phyloP scores from a whole-genome alignment of 2,888 invertebrate genomes.

The Caenorhabditis sinica region DNA sequence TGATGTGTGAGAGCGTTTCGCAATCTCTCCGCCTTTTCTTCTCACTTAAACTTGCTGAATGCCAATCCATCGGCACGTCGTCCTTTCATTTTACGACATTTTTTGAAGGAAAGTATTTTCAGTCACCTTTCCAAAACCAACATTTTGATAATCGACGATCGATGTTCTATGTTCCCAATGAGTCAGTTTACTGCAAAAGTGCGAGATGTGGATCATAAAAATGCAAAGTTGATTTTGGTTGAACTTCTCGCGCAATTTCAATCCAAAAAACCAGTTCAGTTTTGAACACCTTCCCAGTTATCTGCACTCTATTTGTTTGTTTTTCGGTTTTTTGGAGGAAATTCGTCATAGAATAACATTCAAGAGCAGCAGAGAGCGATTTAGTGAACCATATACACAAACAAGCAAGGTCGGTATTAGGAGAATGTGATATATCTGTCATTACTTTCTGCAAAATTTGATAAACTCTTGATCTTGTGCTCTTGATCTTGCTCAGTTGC shows the following conservation, averaged over 20 bases:
- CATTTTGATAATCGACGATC: slow-evolving; percentile 10
- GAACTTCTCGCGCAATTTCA: background rate
- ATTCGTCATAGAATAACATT: slow-evolving; percentile 23
- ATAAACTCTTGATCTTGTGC: slow-evolving; percentile 6
- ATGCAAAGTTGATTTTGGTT: too few relatives aligned
- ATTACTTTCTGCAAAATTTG: background rate
- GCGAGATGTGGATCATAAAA: slow-evolving; percentile 1
- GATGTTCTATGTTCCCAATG: slow-evolving; percentile 48
- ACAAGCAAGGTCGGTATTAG: background rate
- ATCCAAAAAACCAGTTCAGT: background rate
- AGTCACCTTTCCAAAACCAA: background rate
- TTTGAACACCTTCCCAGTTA: background rate
- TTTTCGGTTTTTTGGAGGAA: background rate
- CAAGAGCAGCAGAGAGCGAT: background rate
- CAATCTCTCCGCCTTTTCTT: slow-evolving; percentile 49
- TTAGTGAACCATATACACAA: slow-evolving; percentile 12
- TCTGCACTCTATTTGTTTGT: slow-evolving; percentile 9
- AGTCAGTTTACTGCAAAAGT: slow-evolving; percentile 16
- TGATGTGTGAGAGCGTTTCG: slow-evolving; percentile 37
- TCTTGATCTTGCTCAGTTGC: background rate
- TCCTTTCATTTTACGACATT: slow-evolving; percentile 46
- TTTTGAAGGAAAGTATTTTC: slow-evolving; percentile 21
- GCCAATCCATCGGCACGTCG: background rate
- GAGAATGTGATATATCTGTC: background rate
- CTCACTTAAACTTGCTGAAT: slow-evolving; percentile 38